These are phyloP conservation scores for Heterodera filipjevi DNA, from an alignment of 2,888 invertebrate genomes.

Conservation along the genomic window DNA sequence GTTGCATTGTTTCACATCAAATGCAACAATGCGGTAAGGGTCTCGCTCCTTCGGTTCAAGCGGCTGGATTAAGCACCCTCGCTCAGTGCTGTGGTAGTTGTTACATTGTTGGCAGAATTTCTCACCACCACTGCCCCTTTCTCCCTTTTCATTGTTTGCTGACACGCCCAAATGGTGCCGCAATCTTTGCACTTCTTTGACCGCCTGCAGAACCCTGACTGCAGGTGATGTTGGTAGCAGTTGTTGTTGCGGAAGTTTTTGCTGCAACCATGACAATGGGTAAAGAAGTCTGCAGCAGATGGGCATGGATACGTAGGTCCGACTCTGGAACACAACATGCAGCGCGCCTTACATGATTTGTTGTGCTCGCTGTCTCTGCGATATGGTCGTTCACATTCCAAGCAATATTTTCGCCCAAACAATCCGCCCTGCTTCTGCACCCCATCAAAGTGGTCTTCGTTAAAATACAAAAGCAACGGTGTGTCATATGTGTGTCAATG, in stretches of 20 bases:
- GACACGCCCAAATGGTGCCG: conserved; percentile 6
- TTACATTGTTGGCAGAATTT: not conserved
- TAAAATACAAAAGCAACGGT: not conserved
- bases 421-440: not conserved
- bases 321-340: too few species aligned
- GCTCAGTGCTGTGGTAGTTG: not conserved
- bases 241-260: not conserved
- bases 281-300: too few species aligned
- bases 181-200: conserved; percentile 18
- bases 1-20: conserved; percentile 12
- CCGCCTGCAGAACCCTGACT: too few species aligned
- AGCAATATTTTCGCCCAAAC: not conserved
- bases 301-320: too few species aligned
- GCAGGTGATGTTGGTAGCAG: conserved; percentile 8
- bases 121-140: not conserved
- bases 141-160: not conserved
- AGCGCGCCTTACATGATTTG: too few species aligned
- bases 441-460: conserved; percentile 3
- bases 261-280: too few species aligned
- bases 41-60: not conserved
- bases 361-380: too few species aligned
- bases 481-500: not conserved
- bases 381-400: too few species aligned
- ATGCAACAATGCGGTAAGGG: conserved; percentile 4
- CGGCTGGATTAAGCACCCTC: conserved; percentile 1